A percentile compares a stretch with the other conserved stretches of the same genome.
phyloP scores from a whole-genome alignment of 2,888 invertebrate genomes.

The Drosophila bunnanda region DNA sequence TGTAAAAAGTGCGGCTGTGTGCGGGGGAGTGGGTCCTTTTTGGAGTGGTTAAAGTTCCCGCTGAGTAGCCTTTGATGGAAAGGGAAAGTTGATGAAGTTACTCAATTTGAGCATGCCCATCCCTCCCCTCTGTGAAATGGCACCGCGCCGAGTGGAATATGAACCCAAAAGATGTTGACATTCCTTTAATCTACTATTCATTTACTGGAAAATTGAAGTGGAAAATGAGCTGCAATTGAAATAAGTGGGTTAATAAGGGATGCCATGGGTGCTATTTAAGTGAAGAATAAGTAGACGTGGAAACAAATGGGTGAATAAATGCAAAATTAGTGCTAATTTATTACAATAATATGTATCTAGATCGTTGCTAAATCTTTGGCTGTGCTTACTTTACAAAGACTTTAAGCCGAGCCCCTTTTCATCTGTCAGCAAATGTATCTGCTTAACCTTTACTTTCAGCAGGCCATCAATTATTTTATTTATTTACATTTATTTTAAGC shows the following conservation, averaged over 20 bases:
- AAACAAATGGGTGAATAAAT: too few species aligned
- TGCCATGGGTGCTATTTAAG: neutral
- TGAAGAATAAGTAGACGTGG: neutral
- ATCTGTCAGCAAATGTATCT: conserved; percentile 27
- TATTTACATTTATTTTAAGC: conserved; percentile 32
- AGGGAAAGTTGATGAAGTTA: conserved; percentile 40
- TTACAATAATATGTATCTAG: neutral
- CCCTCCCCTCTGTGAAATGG: neutral
- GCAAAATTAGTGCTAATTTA: neutral
- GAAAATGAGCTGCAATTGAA: conserved; percentile 9
- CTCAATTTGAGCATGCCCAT: conserved; percentile 26
- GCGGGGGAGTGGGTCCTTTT: conserved; percentile 42
- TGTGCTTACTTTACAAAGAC: neutral
- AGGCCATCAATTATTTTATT: conserved; percentile 31
- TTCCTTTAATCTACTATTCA: conserved; percentile 33
- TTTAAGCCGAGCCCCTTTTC: neutral
- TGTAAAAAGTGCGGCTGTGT: conserved; percentile 62
- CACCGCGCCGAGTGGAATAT: conserved; percentile 6
- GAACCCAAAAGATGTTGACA: conserved; percentile 25
- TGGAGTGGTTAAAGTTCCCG: conserved; percentile 36
- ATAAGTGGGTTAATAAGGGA: conserved; percentile 8
- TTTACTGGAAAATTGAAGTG: conserved; percentile 21
- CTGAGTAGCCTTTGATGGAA: conserved; percentile 40
- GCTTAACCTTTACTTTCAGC: conserved; percentile 16
- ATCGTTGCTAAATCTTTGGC: neutral